phyloP scores from a whole-genome alignment of 2,888 invertebrate species.

The Mechanitis mazaeus region DNA sequence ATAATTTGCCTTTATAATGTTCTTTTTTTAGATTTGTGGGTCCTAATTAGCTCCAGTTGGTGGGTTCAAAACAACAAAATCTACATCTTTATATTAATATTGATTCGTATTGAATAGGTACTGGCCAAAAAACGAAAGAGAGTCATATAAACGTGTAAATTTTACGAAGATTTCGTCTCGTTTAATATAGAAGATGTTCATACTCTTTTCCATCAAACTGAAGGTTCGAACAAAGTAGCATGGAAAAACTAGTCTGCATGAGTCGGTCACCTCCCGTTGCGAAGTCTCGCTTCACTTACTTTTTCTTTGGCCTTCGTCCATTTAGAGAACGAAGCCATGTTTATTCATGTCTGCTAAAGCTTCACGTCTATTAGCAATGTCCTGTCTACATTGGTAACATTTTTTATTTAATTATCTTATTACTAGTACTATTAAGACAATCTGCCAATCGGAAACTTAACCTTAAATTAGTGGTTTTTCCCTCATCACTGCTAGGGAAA shows the following conservation, averaged over 20 bases:
- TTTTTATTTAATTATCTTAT: slow-evolving; percentile 27
- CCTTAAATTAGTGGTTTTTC: too few species aligned
- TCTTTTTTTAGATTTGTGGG: too few species aligned
- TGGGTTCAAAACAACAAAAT: too few species aligned
- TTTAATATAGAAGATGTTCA: neutral
- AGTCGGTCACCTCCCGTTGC: slow-evolving; percentile 42
- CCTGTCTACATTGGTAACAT: slow-evolving; percentile 28
- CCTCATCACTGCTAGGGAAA: too few species aligned
- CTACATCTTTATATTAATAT: too few species aligned
- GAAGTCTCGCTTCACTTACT: slow-evolving; percentile 44
- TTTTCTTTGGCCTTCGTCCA: slow-evolving; percentile 45
- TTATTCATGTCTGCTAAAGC: slow-evolving; percentile 50
- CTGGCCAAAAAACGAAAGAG: too few species aligned
- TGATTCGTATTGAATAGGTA: too few species aligned
- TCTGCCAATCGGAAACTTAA: too few species aligned
- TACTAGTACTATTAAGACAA: slow-evolving; percentile 11
- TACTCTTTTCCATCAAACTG: neutral
- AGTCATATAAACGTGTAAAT: too few species aligned
- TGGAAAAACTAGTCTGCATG: slow-evolving; percentile 44
- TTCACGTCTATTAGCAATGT: slow-evolving; percentile 45
- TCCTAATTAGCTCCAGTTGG: too few species aligned
- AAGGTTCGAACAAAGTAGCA: slow-evolving; percentile 16
- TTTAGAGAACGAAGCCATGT: slow-evolving; percentile 50
- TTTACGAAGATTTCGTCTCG: neutral
- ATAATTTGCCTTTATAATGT: too few species aligned